phyloP scores from a whole-genome alignment of 1,140 invertebrate species.

The Homarus americanus region DNA sequence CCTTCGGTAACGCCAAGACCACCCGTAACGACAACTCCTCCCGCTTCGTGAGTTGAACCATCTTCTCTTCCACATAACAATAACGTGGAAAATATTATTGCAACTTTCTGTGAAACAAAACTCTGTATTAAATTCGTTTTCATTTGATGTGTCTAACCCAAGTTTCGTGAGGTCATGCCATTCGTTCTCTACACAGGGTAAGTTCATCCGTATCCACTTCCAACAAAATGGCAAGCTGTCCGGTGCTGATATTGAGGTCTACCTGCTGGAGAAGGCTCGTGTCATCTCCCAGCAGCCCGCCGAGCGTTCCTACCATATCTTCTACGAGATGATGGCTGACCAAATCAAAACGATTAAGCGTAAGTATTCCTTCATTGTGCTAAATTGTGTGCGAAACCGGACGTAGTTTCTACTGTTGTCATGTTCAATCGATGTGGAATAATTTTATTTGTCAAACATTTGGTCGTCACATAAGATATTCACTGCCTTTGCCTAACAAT shows the following conservation, averaged over 20 bases:
- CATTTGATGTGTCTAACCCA: no score
- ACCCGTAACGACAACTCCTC: conserved; percentile 99
- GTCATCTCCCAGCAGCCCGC: conserved; percentile 98
- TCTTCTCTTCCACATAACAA: not conserved
- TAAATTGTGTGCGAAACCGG: no score
- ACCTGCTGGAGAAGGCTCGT: conserved; percentile 99
- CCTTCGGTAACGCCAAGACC: conserved; percentile 99
- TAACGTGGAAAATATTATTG: no score
- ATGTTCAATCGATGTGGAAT: no score
- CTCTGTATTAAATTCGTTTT: no score
- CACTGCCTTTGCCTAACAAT: no score
- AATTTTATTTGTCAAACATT: no score
- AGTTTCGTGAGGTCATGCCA: no score
- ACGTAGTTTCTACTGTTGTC: no score
- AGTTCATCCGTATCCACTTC: conserved; percentile 99
- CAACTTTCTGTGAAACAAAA: no score
- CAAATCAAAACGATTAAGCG: conserved; percentile 85
- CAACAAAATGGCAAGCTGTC: conserved; percentile 98
- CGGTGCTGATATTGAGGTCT: conserved; percentile 99
- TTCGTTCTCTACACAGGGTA: conserved; percentile 84
- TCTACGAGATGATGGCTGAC: conserved; percentile 97
- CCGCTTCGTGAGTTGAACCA: conserved; percentile 93
- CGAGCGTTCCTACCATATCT: conserved; percentile 99
- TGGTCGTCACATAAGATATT: no score
- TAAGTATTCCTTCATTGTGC: conserved; percentile 77